phyloP scores from a whole-genome alignment of 2,797 vertebrate species.

The Arremon brunneinucha region DNA sequence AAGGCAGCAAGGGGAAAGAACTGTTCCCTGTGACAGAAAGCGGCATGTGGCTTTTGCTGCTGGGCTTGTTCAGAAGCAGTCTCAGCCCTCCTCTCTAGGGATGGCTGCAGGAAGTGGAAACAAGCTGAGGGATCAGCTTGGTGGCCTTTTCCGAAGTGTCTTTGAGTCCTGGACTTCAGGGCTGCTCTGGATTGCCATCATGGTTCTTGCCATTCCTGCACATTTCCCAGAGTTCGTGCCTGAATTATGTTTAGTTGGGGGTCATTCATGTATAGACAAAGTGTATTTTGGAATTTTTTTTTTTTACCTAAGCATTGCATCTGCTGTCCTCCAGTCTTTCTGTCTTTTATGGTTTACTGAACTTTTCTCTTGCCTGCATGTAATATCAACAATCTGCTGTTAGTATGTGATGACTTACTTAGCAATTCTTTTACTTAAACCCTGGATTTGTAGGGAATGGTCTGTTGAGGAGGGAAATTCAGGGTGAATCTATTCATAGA shows the following conservation, averaged over 20 bases:
- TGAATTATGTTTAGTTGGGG: neutral
- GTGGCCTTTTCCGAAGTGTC: conserved; percentile 5
- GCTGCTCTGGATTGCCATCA: neutral
- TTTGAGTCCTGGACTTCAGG: neutral
- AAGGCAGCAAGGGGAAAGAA: neutral
- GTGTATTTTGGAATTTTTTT: neutral
- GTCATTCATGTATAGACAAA: neutral
- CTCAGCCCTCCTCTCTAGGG: neutral
- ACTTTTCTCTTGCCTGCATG: neutral
- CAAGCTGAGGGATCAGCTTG: neutral
- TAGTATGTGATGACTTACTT: neutral
- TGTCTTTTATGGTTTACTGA: neutral
- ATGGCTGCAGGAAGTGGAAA: neutral
- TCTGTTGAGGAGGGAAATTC: neutral
- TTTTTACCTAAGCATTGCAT: neutral
- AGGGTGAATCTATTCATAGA: neutral
- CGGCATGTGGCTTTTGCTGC: neutral
- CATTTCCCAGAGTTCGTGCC: neutral
- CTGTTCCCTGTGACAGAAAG: neutral
- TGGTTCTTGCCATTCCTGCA: neutral
- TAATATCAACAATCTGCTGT: neutral
- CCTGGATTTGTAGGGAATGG: neutral
- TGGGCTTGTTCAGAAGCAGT: neutral
- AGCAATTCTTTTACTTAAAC: neutral
- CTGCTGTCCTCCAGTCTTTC: neutral